Conservation (phyloP, 2,888 invertebrate genomes). For the Drosophila acutilabella region DNA sequence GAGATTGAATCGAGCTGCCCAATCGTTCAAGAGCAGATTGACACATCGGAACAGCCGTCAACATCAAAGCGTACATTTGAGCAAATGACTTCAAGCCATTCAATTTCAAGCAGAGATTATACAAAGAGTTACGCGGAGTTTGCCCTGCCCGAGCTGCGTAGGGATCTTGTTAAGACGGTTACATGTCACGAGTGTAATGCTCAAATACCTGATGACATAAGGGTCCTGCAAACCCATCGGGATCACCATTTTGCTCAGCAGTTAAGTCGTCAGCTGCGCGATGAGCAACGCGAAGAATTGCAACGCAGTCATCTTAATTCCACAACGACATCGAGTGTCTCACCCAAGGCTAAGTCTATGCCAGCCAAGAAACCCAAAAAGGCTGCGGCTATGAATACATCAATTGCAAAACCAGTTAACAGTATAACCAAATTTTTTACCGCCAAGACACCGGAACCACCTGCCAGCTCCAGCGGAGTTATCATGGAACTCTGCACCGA, state of each 20-base stretch:
- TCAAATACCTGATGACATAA: constrained; percentile 86
- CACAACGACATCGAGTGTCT: constrained; percentile 7
- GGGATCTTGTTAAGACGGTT: constrained; percentile 61
- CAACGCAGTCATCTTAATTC: constrained; percentile 51
- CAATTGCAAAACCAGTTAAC: constrained; percentile 19
- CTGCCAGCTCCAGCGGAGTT: constrained; percentile 27
- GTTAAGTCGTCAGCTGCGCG: constrained; percentile 87
- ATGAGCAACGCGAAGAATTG: constrained; percentile 72
- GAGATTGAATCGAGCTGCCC: constrained; percentile 52
- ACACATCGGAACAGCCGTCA: constrained; percentile 30
- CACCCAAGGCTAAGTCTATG: constrained; percentile 17
- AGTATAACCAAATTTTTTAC: constrained; percentile 77
- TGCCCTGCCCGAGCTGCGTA: constrained; percentile 64
- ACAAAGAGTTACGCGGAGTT: constrained; percentile 79
- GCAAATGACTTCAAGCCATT: constrained; percentile 4
- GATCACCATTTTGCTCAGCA: constrained; percentile 91
- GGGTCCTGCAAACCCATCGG: constrained; percentile 87
- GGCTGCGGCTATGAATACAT: not conserved
- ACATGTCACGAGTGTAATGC: constrained; percentile 89
- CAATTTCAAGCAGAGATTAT: constrained; percentile 44
- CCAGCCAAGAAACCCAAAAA: constrained; percentile 38
- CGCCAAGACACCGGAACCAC: constrained; percentile 34
- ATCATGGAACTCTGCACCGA: constrained; percentile 87
- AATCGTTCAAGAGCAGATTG: not conserved
- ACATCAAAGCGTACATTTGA: constrained; percentile 59